A percentile compares a stretch with the other conserved stretches of the same genome.
Evolutionary conservation across 2,888 invertebrate species (phyloP).

Genomic region (Embidobia sp.): DNA sequence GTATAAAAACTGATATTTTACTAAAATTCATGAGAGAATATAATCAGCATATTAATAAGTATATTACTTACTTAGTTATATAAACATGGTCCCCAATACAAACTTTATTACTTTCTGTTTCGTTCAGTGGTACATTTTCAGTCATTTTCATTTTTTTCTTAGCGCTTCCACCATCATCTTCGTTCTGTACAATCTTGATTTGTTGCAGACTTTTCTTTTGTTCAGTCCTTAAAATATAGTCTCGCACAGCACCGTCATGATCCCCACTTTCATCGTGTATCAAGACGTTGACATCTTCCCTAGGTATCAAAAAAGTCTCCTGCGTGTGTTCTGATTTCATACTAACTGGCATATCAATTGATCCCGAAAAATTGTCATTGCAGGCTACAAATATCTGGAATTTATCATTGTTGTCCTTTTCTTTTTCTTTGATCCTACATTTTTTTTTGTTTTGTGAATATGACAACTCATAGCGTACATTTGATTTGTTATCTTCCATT

Average conservation of each 20-base stretch:
- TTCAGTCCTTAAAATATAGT: conserved; percentile 58
- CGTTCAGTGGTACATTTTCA: conserved; percentile 1
- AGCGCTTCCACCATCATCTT: conserved; percentile 1
- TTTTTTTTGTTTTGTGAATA: conserved; percentile 57
- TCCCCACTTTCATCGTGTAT: conserved; percentile 46
- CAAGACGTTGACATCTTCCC: conserved; percentile 34
- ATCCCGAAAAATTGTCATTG: conserved; percentile 1
- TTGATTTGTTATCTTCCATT: conserved; percentile 10
- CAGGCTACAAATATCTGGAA: conserved; percentile 9
- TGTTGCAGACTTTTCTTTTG: conserved; percentile 30
- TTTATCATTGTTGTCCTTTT: conserved; percentile 5
- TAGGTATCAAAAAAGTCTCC: conserved; percentile 38
- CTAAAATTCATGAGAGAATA: too few relatives aligned
- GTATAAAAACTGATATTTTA: too few relatives aligned
- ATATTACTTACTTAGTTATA: conserved; percentile 41
- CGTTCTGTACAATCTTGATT: conserved; percentile 4
- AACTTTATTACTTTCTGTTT: conserved; percentile 12
- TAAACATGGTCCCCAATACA: conserved; percentile 39
- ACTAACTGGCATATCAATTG: not conserved
- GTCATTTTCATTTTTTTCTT: conserved; percentile 16
- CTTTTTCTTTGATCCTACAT: conserved; percentile 44
- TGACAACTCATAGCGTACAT: conserved; percentile 44
- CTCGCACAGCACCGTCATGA: conserved; percentile 46
- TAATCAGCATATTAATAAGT: too few relatives aligned
- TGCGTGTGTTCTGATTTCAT: conserved; percentile 8